Evolutionary conservation across 2,113 vertebrate species (phyloP).

Genomic region (Collichthys lucidus): DNA sequence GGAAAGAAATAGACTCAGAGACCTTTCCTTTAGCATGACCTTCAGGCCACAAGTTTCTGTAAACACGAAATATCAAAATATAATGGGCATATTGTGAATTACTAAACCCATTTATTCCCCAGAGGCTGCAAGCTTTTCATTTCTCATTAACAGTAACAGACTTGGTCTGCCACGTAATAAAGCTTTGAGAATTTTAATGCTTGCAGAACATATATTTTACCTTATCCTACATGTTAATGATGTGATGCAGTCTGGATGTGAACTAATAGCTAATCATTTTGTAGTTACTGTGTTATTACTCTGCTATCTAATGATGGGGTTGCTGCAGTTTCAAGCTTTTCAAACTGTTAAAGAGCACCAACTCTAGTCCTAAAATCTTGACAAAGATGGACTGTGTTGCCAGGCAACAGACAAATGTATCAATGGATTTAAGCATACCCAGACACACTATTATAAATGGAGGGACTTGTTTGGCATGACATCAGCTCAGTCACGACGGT

Average conservation of each 20-base stretch:
- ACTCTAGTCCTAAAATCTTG: slow-evolving; percentile 49
- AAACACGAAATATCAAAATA: slow-evolving; percentile 14
- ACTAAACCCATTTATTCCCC: background rate
- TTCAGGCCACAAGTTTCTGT: background rate
- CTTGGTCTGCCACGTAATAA: background rate
- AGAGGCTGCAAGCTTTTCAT: slow-evolving; percentile 12
- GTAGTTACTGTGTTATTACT: slow-evolving; percentile 18
- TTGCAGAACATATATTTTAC: slow-evolving; percentile 11
- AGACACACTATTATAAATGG: slow-evolving; percentile 68
- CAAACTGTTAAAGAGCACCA: slow-evolving; percentile 52
- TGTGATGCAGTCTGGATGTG: background rate
- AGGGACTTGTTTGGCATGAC: slow-evolving; percentile 67
- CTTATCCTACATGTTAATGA: slow-evolving; percentile 9
- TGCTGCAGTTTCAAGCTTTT: slow-evolving; percentile 42
- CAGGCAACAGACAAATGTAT: slow-evolving; percentile 75
- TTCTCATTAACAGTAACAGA: background rate
- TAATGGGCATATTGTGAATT: slow-evolving; percentile 13
- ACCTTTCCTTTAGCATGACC: background rate
- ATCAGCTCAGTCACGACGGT: slow-evolving; percentile 61
- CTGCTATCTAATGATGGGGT: slow-evolving; percentile 18
- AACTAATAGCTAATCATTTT: slow-evolving; percentile 24
- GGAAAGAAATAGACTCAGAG: too few species aligned
- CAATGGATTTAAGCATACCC: slow-evolving; percentile 69
- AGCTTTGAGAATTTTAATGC: slow-evolving; percentile 1
- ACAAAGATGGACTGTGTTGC: slow-evolving; percentile 69